A percentile compares a stretch with the other conserved stretches of the same genome.
phyloP scores from a whole-genome alignment of 2,888 invertebrate genomes.

The Lasioglossum calceatum region DNA sequence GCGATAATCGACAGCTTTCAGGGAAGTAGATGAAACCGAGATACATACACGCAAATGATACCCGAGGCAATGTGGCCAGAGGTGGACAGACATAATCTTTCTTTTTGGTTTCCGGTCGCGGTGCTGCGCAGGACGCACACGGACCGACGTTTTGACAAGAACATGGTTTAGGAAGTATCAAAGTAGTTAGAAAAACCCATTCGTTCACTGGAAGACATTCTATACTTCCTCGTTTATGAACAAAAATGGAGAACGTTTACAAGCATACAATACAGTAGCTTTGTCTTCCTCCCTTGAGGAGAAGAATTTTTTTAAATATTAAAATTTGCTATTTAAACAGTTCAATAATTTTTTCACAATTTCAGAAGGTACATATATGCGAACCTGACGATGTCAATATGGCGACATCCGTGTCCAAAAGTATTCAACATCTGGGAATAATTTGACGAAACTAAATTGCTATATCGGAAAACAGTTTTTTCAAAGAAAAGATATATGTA shows the following conservation, averaged over 20 bases:
- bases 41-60: constrained; percentile 29
- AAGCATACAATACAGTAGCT: not conserved
- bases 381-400: not conserved
- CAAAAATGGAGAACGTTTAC: not conserved
- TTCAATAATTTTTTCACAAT: not conserved
- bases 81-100: constrained; percentile 9
- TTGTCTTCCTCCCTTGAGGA: not conserved
- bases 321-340: not conserved
- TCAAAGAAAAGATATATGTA: not conserved
- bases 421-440: not conserved
- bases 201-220: not conserved
- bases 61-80: constrained; percentile 20
- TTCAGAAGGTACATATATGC: not conserved
- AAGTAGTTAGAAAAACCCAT: not conserved
- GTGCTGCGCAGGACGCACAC: not conserved
- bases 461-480: not conserved
- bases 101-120: constrained; percentile 17
- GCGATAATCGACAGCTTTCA: not conserved
- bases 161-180: constrained; percentile 32
- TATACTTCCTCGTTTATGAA: not conserved
- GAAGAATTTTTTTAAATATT: not conserved
- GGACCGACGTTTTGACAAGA: constrained; percentile 13
- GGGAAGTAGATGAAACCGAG: constrained; percentile 24
- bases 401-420: not conserved
- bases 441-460: not conserved